Conservation (phyloP, 92 coral and sea anemone genomes). For the Heliopora coerulea region DNA sequence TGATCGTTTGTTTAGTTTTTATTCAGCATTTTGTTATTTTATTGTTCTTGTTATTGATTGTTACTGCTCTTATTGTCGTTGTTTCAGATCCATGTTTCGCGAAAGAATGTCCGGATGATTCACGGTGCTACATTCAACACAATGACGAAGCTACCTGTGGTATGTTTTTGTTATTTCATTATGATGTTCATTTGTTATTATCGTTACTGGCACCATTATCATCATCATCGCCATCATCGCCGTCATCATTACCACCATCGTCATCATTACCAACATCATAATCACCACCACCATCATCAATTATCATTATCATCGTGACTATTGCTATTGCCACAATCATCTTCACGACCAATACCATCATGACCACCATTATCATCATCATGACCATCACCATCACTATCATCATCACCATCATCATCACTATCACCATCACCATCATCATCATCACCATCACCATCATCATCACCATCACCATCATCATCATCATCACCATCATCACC, state of each 20-base stretch:
- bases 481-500: neutral
- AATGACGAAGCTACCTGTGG: constrained; percentile 23
- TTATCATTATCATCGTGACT: too few species aligned
- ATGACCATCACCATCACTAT: constrained; percentile 4
- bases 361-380: constrained; percentile 29
- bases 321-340: neutral
- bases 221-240: neutral
- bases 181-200: neutral
- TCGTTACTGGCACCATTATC: neutral
- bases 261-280: too few species aligned
- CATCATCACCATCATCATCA: constrained; percentile 31
- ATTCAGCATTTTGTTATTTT: neutral
- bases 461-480: constrained; percentile 26
- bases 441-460: constrained; percentile 7
- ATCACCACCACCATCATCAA: constrained; percentile 27
- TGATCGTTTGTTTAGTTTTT: too few species aligned
- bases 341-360: neutral
- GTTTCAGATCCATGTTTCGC: constrained; percentile 40
- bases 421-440: constrained; percentile 1
- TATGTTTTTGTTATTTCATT: neutral
- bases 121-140: constrained; percentile 2
- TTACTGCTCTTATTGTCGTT: neutral
- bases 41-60: neutral
- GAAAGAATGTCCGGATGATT: constrained; percentile 8
- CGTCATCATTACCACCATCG: too few species aligned